Evolutionary conservation across 2,113 vertebrate species (phyloP), one percentile per base, ranked within the genome.

Genomic region (Pelodiscus sinensis): DNA sequence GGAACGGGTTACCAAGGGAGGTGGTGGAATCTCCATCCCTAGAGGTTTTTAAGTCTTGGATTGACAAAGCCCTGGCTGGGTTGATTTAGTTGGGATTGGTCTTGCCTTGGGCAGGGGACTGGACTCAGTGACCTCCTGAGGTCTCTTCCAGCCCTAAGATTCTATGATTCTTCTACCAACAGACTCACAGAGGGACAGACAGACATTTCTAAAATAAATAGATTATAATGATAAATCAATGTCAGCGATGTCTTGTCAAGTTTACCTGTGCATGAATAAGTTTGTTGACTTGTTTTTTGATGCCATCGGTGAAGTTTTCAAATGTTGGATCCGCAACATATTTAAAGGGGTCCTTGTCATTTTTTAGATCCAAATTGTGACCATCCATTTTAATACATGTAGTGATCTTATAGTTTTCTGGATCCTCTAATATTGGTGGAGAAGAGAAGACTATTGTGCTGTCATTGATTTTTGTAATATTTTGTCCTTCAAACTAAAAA

Each of bases 261-360:
- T 62, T 97, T 96, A 98, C 98, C 97, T 97, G 97, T n/a, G 98
- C 98, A 12, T 98, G 98, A 92, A 98, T 98, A 93, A 98, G 97
- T 71, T 98, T 98, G 96, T 98, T 98, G 95, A 98, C 98, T 93
- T 98, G 98, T 68, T 98, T 98, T 95, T 98, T 98, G 82, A 98
- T 96, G 2, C 98, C 98, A 21, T 98, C 97, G 2, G 98, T 98
- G 96, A 98, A 98, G 90, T 98, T 98, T 94, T 98, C 94, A 90
- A 99, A 99, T 75, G 94, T 97, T 55, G 99, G 99, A 91, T 99
- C 96, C 0, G 97, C 92, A 82, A 99, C 98, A 29, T 99, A 99
- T 52, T 97, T 93, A 54, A 99, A 99, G 87, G 97, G 93, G 3
- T 98, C 65, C 16, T 9, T 94, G 1, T 96, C 97, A 1, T 92